Evolutionary conservation across 2,797 vertebrate species (phyloP).

Genomic region (Hippoglossus hippoglossus): DNA sequence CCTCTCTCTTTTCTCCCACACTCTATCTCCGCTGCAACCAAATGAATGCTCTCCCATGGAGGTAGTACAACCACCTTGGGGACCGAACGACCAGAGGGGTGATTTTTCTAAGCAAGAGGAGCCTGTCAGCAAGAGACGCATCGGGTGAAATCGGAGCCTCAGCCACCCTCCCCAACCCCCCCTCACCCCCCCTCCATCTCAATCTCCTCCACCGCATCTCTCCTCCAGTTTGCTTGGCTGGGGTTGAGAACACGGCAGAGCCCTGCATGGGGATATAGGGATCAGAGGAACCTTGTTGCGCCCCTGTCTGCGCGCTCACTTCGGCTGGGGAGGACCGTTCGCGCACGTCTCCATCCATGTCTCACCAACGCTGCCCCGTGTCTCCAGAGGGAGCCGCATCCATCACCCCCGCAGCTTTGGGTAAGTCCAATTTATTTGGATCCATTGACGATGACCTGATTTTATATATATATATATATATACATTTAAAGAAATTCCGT

Average conservation of each 20-base stretch:
- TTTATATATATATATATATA: not conserved
- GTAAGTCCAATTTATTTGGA: conserved; percentile 51
- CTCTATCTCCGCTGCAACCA: conserved; percentile 41
- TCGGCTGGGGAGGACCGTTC: conserved; percentile 49
- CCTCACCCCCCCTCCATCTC: conserved; percentile 14
- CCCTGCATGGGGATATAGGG: conserved; percentile 53
- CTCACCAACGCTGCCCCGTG: conserved; percentile 63
- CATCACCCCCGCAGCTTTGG: conserved; percentile 57
- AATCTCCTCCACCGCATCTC: conserved; percentile 24
- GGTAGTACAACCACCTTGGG: conserved; percentile 77
- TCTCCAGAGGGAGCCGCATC: conserved; percentile 67
- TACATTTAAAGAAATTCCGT: not conserved
- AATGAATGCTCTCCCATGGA: conserved; percentile 78
- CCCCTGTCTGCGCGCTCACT: conserved; percentile 32
- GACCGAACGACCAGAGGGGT: conserved; percentile 75
- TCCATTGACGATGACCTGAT: not conserved
- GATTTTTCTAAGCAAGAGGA: conserved; percentile 81
- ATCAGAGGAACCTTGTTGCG: conserved; percentile 69
- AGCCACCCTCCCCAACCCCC: conserved; percentile 33
- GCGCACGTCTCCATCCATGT: conserved; percentile 68
- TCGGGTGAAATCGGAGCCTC: conserved; percentile 82
- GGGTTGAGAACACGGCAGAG: conserved; percentile 45
- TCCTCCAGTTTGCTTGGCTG: conserved; percentile 32
- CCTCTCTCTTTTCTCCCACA: no score
- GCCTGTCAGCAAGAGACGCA: conserved; percentile 80